A percentile compares a stretch with the other conserved stretches of the same genome.
Evolutionary conservation across 2,797 vertebrate species (phyloP).

Genomic region (Sebastes paucispinis): DNA sequence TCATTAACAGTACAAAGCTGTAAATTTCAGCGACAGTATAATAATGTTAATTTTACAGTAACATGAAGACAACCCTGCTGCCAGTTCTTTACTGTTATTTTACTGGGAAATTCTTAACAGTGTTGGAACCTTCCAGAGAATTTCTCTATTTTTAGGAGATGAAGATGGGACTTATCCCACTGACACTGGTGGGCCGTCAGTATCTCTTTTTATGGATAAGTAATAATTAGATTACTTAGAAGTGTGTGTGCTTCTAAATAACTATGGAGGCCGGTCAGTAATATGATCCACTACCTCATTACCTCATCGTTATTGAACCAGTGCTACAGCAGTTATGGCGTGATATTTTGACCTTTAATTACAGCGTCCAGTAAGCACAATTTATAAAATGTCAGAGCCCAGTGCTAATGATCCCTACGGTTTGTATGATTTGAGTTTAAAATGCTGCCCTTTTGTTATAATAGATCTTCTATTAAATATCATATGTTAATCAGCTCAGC

Average conservation of each 20-base stretch:
- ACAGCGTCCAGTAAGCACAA: neutral
- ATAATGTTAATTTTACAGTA: too few relatives aligned
- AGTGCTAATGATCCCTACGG: too few relatives aligned
- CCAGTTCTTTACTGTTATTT: too few relatives aligned
- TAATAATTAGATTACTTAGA: neutral
- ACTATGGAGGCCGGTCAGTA: neutral
- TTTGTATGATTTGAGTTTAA: neutral
- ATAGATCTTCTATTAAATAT: neutral
- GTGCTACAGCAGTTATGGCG: neutral
- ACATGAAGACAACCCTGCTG: too few relatives aligned
- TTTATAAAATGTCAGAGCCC: neutral
- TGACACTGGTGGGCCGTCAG: neutral
- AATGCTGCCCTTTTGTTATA: neutral
- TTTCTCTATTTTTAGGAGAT: conserved; percentile 6
- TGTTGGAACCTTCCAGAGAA: neutral
- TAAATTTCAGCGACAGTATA: too few relatives aligned
- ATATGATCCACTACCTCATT: neutral
- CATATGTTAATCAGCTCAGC: neutral
- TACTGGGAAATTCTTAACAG: too few relatives aligned
- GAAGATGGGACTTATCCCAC: neutral
- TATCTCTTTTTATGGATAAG: neutral
- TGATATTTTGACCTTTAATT: neutral
- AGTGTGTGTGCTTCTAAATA: neutral
- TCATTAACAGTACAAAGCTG: too few relatives aligned
- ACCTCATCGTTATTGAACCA: neutral